Evolutionary conservation across 2,113 vertebrate genomes (phyloP).

Genomic region (Pongo abelii): DNA sequence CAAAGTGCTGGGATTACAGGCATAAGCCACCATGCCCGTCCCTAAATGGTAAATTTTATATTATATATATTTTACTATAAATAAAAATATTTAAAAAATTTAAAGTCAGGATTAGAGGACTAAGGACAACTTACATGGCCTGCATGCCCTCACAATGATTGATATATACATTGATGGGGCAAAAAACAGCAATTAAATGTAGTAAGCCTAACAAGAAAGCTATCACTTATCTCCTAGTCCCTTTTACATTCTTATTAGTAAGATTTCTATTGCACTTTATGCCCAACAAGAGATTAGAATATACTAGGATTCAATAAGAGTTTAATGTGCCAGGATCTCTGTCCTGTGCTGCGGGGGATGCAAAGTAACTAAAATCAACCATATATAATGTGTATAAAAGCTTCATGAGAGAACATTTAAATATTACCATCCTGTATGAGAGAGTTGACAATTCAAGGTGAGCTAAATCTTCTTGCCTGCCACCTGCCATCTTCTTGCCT

Average conservation of each 20-base stretch:
- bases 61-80: not conserved
- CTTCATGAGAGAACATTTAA: not conserved
- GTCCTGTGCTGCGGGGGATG: not conserved
- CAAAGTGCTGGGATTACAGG: too few species aligned
- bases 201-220: not conserved
- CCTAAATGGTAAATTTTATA: not conserved
- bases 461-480: not conserved
- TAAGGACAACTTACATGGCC: not conserved
- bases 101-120: not conserved
- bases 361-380: not conserved
- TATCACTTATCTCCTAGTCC: not conserved
- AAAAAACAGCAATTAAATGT: not conserved
- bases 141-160: fast-evolving
- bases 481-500: not conserved
- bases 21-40: fast-evolving
- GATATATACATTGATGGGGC: not conserved
- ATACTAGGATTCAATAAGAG: not conserved
- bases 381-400: not conserved
- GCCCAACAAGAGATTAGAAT: not conserved
- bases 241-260: not conserved
- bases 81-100: not conserved
- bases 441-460: not conserved
- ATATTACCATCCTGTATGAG: not conserved
- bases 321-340: not conserved
- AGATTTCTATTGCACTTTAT: not conserved